Conservation (phyloP, 1,140 invertebrate genomes). For the Trypoxylus dichotomus region DNA sequence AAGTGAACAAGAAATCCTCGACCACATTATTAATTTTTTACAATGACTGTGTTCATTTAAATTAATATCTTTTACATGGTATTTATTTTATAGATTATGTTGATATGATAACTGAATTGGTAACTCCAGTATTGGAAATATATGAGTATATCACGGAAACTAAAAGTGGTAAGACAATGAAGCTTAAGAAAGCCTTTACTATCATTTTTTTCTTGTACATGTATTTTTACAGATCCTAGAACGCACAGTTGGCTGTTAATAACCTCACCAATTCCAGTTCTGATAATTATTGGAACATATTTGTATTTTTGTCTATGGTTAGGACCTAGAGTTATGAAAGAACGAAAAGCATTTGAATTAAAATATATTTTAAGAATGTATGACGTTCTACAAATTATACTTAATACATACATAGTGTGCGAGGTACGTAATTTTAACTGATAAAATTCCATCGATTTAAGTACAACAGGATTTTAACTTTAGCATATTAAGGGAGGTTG, state of each 20-base stretch:
- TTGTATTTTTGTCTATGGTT: conserved; percentile 73
- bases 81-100: too few species aligned
- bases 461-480: conserved; percentile 31
- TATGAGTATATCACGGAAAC: conserved; percentile 35
- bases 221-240: conserved; percentile 71
- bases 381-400: conserved; percentile 75
- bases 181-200: background rate
- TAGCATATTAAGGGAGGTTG: conserved; percentile 63
- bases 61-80: too few species aligned
- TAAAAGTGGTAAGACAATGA: conserved; percentile 31
- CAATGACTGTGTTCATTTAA: too few species aligned
- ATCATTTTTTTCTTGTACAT: background rate
- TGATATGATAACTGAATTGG: background rate
- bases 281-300: conserved; percentile 73
- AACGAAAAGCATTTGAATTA: conserved; percentile 80
- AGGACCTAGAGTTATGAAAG: conserved; percentile 82
- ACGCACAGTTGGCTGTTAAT: conserved; percentile 85
- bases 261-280: conserved; percentile 74
- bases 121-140: conserved; percentile 24
- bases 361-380: conserved; percentile 77
- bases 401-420: conserved; percentile 72
- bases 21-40: too few species aligned
- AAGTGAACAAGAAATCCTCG: too few species aligned
- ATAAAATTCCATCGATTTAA: background rate
- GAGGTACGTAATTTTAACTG: conserved; percentile 54